These are phyloP conservation scores for Zaprionus inermis DNA, from an alignment of 1,140 invertebrate species.

Conservation along the genomic window DNA sequence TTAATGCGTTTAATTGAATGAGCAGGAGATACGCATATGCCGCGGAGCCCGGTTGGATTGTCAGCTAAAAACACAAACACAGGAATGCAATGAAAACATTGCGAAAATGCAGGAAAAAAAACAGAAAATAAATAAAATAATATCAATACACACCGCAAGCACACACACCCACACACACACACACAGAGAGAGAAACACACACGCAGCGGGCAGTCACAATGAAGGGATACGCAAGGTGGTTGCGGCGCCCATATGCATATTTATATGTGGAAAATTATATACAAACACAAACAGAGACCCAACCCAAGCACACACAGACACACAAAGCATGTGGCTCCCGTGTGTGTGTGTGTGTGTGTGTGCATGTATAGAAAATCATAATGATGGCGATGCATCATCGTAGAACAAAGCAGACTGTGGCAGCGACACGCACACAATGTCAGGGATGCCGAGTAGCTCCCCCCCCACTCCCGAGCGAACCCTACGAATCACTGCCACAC, in stretches of 20 bases:
- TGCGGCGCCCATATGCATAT: slow-evolving; percentile 61
- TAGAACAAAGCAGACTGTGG: slow-evolving; percentile 66
- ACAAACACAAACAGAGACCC: slow-evolving; percentile 62
- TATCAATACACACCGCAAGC: slow-evolving; percentile 31
- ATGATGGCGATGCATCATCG: slow-evolving; percentile 80
- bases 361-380: slow-evolving; percentile 74
- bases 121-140: slow-evolving; percentile 24
- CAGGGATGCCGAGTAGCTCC: slow-evolving; percentile 14
- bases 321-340: slow-evolving; percentile 20
- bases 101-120: slow-evolving; percentile 44
- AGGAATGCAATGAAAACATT: slow-evolving; percentile 77
- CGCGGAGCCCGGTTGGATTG: slow-evolving; percentile 23
- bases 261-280: slow-evolving; percentile 80
- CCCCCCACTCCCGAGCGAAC: background rate
- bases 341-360: background rate
- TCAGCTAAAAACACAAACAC: slow-evolving; percentile 65
- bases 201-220: slow-evolving; percentile 46
- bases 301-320: slow-evolving; percentile 3
- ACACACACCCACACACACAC: slow-evolving; percentile 44
- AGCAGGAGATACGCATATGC: slow-evolving; percentile 57
- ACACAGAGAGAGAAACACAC: slow-evolving; percentile 34
- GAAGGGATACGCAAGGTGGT: background rate
- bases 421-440: slow-evolving; percentile 74
- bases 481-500: too few relatives aligned
- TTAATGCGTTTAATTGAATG: slow-evolving; percentile 81